Evolutionary conservation across 1,140 invertebrate genomes (phyloP), one percentile per base, ranked within the genome.

Genomic region (Drosophila virilis): DNA sequence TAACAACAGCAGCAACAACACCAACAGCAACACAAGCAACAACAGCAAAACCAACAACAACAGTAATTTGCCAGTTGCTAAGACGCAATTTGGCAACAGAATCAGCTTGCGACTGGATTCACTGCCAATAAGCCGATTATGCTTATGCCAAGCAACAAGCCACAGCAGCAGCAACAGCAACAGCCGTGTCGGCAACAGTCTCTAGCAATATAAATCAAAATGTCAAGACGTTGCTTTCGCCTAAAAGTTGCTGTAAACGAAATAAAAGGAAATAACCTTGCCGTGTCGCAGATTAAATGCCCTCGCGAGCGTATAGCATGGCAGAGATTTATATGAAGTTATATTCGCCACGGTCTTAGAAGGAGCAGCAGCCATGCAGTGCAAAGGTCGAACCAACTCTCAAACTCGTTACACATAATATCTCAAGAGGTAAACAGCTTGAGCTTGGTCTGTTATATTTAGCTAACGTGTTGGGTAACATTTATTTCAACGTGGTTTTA

Each of bases 141-240:
- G 78, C 67, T 86, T 78, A 81, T 78, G 74, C 65, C 81, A 51
- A 76, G 74, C 82, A 86, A 81, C 82, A 77, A 76, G 71, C 79
- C 38, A 37, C 65, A 64, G 33, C 43, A 35, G 17, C 45, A 50
- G 22, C 74, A 37, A n/a, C 58, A 55, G 8, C 62, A 64, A 40
- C 52, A 69, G 38, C 13, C 28, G 17, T 13, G 33, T 15, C n/a
- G 61, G 70, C 60, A 48, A 45, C 76, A 78, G 62, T 67, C 54
- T 48, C 59, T 61, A 57, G 42, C 46, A 72, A 77, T 78, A 85
- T 86, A 86, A 86, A 88, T 85, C 78, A 85, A 81, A 85, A 86
- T 81, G 81, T 86, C 82, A 86, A 74, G 78, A 70, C 78, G 74
- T 61, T 80, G 74, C 22, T 51, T 12, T 15, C 32, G 65, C 58